Conservation (phyloP, 2,797 vertebrate genomes). For the Cryptoblepharus egeriae region DNA sequence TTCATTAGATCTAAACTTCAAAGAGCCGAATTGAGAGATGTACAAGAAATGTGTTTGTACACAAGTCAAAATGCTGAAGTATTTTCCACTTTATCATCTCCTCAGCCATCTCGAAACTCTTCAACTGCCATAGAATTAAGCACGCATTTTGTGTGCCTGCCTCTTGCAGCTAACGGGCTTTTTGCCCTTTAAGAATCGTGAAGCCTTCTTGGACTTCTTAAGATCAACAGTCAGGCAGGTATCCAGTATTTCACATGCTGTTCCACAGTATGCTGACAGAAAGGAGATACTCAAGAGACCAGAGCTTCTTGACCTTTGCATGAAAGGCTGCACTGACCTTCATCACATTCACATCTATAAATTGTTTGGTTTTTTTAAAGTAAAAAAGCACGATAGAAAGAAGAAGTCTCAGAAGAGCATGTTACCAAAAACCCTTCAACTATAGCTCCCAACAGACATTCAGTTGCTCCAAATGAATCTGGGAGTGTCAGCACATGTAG, state of each 20-base stretch:
- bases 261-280: conserved; percentile 10
- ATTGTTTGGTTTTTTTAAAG: conserved; percentile 6
- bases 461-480: too few species aligned
- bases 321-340: conserved; percentile 35
- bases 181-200: conserved; percentile 29
- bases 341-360: conserved; percentile 25
- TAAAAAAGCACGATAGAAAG: background rate
- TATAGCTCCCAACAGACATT: too few species aligned
- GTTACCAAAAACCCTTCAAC: background rate
- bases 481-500: too few species aligned
- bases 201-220: conserved; percentile 39
- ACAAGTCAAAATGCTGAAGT: conserved; percentile 33
- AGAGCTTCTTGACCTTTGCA: conserved; percentile 42
- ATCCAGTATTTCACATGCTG: conserved; percentile 35
- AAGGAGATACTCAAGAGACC: conserved; percentile 37
- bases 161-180: background rate
- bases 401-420: background rate
- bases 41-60: conserved; percentile 22
- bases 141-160: conserved; percentile 7
- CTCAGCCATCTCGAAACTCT: conserved; percentile 1
- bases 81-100: conserved; percentile 15
- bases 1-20: conserved; percentile 24
- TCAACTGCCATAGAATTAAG: background rate
- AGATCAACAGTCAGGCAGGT: conserved; percentile 33
- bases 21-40: conserved; percentile 19